These are phyloP conservation scores for Labroides dimidiatus DNA, from an alignment of 2,797 vertebrate genomes.

Conservation along the genomic window DNA sequence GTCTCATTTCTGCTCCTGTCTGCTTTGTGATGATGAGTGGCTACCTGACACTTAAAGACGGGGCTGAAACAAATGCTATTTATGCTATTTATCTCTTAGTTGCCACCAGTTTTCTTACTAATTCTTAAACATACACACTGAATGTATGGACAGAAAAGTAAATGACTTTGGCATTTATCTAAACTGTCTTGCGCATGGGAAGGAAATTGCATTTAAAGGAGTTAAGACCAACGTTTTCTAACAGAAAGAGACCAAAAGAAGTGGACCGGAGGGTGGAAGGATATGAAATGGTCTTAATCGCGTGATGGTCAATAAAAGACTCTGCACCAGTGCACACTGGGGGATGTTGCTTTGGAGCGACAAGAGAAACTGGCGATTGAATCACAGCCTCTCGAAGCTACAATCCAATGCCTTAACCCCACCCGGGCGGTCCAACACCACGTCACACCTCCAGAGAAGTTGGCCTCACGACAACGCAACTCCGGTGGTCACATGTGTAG, in stretches of 20 bases:
- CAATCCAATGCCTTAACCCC: conserved; percentile 86
- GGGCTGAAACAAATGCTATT: conserved; percentile 63
- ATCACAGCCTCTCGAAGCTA: conserved; percentile 65
- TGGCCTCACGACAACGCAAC: conserved; percentile 31
- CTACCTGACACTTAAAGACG: conserved; percentile 53
- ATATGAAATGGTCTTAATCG: conserved; percentile 41
- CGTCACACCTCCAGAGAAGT: conserved; percentile 33
- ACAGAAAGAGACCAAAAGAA: conserved; percentile 58
- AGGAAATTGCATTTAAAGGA: conserved; percentile 57
- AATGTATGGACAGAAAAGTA: conserved; percentile 78
- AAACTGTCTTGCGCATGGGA: conserved; percentile 69
- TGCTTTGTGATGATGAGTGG: conserved; percentile 58
- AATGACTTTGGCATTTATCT: conserved; percentile 65
- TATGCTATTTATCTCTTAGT: conserved; percentile 80
- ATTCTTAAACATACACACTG: conserved; percentile 77
- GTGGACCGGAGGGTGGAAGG: conserved; percentile 23
- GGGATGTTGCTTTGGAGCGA: conserved; percentile 56
- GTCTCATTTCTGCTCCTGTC: conserved; percentile 56
- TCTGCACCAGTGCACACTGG: conserved; percentile 39
- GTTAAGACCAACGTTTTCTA: conserved; percentile 44
- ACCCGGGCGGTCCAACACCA: conserved; percentile 40
- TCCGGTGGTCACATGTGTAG: conserved; percentile 35
- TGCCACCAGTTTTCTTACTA: conserved; percentile 71
- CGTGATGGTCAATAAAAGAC: conserved; percentile 45
- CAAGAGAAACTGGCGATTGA: conserved; percentile 38